Conservation (phyloP, 1,140 invertebrate genomes). For the Cataglyphis hispanica region DNA sequence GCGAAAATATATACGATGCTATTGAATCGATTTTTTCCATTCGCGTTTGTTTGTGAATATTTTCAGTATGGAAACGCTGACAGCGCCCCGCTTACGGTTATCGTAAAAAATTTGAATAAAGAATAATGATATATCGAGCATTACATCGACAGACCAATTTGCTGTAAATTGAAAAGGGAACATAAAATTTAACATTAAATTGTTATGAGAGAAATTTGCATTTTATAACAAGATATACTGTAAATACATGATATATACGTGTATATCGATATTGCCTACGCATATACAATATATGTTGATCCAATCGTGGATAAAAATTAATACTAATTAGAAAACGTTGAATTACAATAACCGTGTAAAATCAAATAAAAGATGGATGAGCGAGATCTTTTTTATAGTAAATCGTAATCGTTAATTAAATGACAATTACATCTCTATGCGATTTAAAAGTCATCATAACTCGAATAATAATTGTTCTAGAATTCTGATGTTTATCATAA, state of each 20-base stretch:
- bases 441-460: constrained; percentile 18
- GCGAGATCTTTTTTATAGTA: neutral
- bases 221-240: constrained; percentile 41
- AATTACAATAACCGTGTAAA: constrained; percentile 32
- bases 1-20: constrained; percentile 17
- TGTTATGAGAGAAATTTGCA: constrained; percentile 54
- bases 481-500: neutral
- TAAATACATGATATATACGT: neutral
- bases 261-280: neutral
- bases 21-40: constrained; percentile 31
- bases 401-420: constrained; percentile 41
- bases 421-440: neutral
- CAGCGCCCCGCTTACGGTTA: constrained; percentile 14
- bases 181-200: constrained; percentile 47
- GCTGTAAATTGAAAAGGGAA: constrained; percentile 44
- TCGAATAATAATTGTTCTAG: neutral
- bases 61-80: constrained; percentile 35
- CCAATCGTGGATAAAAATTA: constrained; percentile 15
- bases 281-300: constrained; percentile 26
- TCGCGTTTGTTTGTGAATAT: constrained; percentile 22
- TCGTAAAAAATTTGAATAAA: constrained; percentile 37
- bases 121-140: constrained; percentile 44
- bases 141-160: constrained; percentile 39
- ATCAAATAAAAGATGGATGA: neutral
- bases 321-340: constrained; percentile 26